phyloP scores from a whole-genome alignment of 2,888 invertebrate genomes.

The Napeogenes sylphis region DNA sequence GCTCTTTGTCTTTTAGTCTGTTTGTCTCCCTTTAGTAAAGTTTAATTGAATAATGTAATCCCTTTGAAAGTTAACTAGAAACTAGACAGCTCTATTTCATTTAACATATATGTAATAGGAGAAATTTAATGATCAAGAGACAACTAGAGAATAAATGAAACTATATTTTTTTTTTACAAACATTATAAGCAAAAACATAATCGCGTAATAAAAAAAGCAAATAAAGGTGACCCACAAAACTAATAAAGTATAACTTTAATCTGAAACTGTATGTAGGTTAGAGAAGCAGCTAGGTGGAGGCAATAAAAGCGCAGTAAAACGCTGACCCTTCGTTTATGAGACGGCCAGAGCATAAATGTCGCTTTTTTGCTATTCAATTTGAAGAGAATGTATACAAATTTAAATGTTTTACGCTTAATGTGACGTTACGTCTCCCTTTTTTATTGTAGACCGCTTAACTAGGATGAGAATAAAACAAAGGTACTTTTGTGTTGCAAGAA shows the following conservation, averaged over 20 bases:
- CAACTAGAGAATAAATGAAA: background rate
- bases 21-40: background rate
- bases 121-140: background rate
- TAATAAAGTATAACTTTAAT: conserved; percentile 1
- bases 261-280: conserved; percentile 6
- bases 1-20: conserved; percentile 1
- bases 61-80: background rate
- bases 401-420: conserved; percentile 13
- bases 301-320: conserved; percentile 19
- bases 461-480: background rate
- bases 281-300: conserved; percentile 5
- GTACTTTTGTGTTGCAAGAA: background rate
- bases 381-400: conserved; percentile 12
- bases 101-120: background rate
- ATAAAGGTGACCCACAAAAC: background rate
- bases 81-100: background rate
- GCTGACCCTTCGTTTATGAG: conserved; percentile 10
- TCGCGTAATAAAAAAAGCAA: background rate
- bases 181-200: no score
- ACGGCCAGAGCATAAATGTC: conserved; percentile 7
- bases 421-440: background rate
- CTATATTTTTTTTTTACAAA: background rate
- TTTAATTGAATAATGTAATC: conserved; percentile 2
- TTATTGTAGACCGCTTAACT: conserved; percentile 3
- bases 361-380: conserved; percentile 15